Evolutionary conservation across 2,113 vertebrate genomes (phyloP).

Genomic region (Nycticebus coucang): DNA sequence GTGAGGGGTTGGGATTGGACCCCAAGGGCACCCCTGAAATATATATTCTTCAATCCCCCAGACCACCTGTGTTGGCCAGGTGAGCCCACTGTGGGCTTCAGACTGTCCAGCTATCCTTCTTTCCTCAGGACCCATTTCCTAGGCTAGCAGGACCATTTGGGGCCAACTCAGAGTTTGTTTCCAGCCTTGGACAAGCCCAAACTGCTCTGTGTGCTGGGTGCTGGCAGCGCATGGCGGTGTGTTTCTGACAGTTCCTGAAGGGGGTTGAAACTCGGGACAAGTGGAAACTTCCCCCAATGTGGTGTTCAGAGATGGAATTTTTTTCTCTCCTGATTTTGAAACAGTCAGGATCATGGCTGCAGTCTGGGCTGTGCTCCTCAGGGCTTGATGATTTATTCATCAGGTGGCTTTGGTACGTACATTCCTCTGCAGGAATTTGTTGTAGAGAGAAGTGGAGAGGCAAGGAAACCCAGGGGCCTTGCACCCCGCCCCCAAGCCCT

Average conservation of each 20-base stretch:
- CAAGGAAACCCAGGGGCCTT: background rate
- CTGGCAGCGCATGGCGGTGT: background rate
- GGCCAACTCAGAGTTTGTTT: background rate
- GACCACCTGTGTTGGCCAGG: background rate
- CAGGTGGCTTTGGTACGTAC: background rate
- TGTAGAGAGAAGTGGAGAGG: slow-evolving; percentile 18
- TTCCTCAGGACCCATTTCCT: background rate
- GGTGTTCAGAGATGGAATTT: slow-evolving; percentile 54
- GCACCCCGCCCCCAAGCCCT: background rate
- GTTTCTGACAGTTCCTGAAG: slow-evolving; percentile 49
- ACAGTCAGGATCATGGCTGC: background rate
- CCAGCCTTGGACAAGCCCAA: slow-evolving; percentile 66
- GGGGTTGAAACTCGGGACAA: slow-evolving; percentile 70
- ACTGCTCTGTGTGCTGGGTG: slow-evolving; percentile 32
- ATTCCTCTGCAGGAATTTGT: slow-evolving; percentile 38
- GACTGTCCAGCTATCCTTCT: background rate
- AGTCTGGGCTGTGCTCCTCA: background rate
- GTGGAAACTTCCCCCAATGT: slow-evolving; percentile 73
- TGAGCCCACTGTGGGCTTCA: background rate
- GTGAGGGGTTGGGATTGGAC: background rate
- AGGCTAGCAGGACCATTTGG: background rate
- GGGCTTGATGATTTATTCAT: slow-evolving; percentile 53
- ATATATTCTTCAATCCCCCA: background rate
- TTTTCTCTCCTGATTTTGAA: slow-evolving; percentile 48
- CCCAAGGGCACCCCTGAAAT: background rate